Base-by-base conservation (phyloP, 1,140 invertebrate genomes). In the Phthorimaea operculella region DNA sequence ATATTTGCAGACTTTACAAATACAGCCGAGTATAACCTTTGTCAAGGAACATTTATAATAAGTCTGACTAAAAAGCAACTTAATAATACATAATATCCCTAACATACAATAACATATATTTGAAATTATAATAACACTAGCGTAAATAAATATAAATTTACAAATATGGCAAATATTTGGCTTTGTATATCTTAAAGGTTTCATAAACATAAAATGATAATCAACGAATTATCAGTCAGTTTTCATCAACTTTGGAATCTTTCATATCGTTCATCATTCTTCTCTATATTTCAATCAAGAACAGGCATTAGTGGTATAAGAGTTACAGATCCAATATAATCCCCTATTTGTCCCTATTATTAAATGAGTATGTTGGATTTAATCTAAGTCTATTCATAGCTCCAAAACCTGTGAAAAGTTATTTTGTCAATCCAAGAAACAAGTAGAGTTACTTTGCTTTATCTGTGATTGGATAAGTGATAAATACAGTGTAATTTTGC, bases 121-220 rank as follows among this genome's bases (percentile, higher is more conserved):
- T 59, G 11, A 47, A 47, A 47, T 47, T 47, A 47, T 47, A 47
- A 9, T 47, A 47, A 16, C 44, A 5, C 44, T 47, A 47, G 44
- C 44, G 44, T 47, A 79, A 74, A 77, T 76, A 73, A 83, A 79
- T 70, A 79, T 74, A 75, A 77, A 75, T 72, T 67, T 79, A 76
- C 68, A 71, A 47, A 47, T 69, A 83, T 83, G 82, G 79, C 79
- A 83, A 85, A 80, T 83, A 81, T 85, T 85, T 83, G 82, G 82
- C 81, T 81, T 81, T 74, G 66, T 72, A 80, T 73, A 72, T 62
- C 65, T 65, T 70, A 70, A 68, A 68, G 55, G 58, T 67, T 9
- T 39, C 53, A 59, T 57, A 65, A 55, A 58, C 55, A 28, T 49
- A 39, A 59, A 15, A 47, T 9, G 36, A 39, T 39, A 39, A 39